A percentile compares a stretch with the other conserved stretches of the same genome.
phyloP scores from a whole-genome alignment of 2,113 vertebrate genomes.

The Phrynocephalus versicolor region DNA sequence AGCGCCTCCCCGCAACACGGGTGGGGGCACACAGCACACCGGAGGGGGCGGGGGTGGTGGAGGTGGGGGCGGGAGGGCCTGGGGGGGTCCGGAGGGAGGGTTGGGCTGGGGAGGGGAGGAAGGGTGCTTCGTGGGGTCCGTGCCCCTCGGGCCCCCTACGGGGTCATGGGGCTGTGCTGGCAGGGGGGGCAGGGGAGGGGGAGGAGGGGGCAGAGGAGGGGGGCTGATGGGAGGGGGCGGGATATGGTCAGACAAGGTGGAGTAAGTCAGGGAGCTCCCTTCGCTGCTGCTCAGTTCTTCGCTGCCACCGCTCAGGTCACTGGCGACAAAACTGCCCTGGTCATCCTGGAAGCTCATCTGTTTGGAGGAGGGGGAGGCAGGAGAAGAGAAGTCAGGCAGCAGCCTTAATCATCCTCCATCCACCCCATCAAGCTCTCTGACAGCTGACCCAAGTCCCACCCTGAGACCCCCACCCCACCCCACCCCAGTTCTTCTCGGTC shows the following conservation, averaged over 20 bases:
- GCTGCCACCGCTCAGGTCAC: conserved; percentile 86
- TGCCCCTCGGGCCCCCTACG: conserved; percentile 37
- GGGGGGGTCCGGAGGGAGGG: conserved; percentile 63
- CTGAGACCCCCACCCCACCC: too few relatives aligned
- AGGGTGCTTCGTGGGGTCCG: background rate
- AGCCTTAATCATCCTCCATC: too few relatives aligned
- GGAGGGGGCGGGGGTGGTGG: conserved; percentile 60
- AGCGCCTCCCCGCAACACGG: conserved; percentile 74
- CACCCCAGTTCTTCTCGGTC: too few relatives aligned
- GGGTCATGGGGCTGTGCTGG: background rate
- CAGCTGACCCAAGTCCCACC: too few relatives aligned
- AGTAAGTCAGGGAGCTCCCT: conserved; percentile 90
- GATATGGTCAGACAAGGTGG: conserved; percentile 88
- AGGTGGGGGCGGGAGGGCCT: conserved; percentile 54
- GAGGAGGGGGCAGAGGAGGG: conserved; percentile 74
- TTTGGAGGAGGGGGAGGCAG: background rate
- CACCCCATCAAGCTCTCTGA: too few relatives aligned
- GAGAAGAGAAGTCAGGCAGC: background rate
- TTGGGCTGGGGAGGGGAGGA: conserved; percentile 42
- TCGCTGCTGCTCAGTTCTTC: conserved; percentile 91
- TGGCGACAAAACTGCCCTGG: conserved; percentile 81
- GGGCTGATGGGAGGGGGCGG: conserved; percentile 87
- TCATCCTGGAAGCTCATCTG: conserved; percentile 98
- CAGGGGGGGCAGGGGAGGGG: conserved; percentile 63
- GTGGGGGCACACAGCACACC: conserved; percentile 63